phyloP scores from a whole-genome alignment of 2,113 vertebrate genomes.

The Oceanites oceanicus region DNA sequence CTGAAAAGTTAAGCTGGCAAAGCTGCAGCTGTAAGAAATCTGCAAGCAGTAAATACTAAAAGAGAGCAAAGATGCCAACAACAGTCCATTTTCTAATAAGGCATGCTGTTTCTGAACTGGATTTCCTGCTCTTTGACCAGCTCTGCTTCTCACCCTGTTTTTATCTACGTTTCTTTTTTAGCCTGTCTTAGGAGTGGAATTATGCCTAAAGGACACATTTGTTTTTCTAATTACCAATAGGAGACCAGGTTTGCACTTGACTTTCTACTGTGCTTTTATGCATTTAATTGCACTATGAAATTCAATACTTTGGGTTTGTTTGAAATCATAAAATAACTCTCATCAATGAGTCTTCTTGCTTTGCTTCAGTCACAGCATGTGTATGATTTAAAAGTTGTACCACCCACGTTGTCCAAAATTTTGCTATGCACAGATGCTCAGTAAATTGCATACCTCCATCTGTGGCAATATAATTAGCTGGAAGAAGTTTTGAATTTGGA shows the following conservation, averaged over 20 bases:
- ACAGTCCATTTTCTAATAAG: neutral
- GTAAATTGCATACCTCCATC: conserved; percentile 53
- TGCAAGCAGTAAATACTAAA: neutral
- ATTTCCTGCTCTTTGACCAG: neutral
- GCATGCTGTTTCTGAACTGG: neutral
- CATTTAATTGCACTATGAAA: conserved; percentile 28
- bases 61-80: neutral
- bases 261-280: neutral
- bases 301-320: neutral
- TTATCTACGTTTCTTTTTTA: neutral
- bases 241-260: neutral
- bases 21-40: neutral
- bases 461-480: conserved; percentile 51
- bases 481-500: conserved; percentile 13
- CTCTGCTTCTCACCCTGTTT: neutral
- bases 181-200: neutral
- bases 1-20: neutral
- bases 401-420: conserved; percentile 57
- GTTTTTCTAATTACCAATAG: neutral
- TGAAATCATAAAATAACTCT: conserved; percentile 36
- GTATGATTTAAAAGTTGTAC: conserved; percentile 45
- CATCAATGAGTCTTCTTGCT: conserved; percentile 14
- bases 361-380: conserved; percentile 10
- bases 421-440: conserved; percentile 62
- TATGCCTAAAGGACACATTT: neutral